Percentiles rank a stretch among this genome's conserved stretches.
phyloP scores from a whole-genome alignment of 2,888 invertebrate genomes.

The Drosophila mayaguana region DNA sequence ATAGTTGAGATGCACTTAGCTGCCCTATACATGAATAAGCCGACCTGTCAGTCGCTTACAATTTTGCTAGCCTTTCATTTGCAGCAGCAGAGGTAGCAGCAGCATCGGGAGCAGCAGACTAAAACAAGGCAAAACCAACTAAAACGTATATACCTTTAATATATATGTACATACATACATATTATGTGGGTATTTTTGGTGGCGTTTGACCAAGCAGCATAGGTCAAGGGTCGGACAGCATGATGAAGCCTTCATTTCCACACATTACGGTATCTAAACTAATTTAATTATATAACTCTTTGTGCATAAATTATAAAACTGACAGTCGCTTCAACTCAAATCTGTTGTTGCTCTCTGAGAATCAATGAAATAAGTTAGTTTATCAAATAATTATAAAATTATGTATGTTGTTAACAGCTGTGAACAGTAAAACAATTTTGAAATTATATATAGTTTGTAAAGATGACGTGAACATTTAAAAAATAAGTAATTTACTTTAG shows the following conservation, averaged over 20 bases:
- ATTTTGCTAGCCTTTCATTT: constrained; percentile 60
- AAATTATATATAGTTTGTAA: too few relatives aligned
- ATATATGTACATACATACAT: background rate
- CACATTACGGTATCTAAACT: constrained; percentile 29
- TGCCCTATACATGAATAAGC: constrained; percentile 26
- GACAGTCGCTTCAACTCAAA: background rate
- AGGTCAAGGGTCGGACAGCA: constrained; percentile 43
- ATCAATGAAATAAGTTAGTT: background rate
- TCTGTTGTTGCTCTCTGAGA: background rate
- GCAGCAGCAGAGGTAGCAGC: constrained; percentile 37
- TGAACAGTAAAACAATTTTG: too few relatives aligned
- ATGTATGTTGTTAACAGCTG: too few relatives aligned
- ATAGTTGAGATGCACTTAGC: constrained; percentile 12
- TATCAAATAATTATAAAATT: background rate
- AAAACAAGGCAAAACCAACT: constrained; percentile 37
- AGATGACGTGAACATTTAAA: too few relatives aligned
- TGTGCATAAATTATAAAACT: constrained; percentile 7
- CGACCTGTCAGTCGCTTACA: constrained; percentile 42
- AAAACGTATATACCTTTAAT: constrained; percentile 39
- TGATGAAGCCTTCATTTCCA: constrained; percentile 26
- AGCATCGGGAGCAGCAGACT: constrained; percentile 40
- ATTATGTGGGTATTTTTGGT: constrained; percentile 7
- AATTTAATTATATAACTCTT: constrained; percentile 28
- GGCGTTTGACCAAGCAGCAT: constrained; percentile 27
- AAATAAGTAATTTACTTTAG: too few relatives aligned